Conservation (phyloP, 1,140 invertebrate genomes). For the Archivesica marissinica region DNA sequence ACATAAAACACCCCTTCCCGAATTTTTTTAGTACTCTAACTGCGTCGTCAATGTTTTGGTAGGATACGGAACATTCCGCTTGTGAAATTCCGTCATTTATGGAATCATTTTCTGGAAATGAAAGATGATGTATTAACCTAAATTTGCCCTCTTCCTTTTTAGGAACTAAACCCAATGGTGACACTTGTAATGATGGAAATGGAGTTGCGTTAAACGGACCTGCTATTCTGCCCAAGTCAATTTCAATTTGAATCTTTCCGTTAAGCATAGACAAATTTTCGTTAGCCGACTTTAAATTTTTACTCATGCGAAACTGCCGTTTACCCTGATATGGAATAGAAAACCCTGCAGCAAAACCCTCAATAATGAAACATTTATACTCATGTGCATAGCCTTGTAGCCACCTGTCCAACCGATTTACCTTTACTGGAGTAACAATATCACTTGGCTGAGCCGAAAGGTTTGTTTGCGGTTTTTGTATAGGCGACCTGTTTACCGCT, state of each 20-base stretch:
- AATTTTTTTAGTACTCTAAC: background rate
- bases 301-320: background rate
- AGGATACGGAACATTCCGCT: background rate
- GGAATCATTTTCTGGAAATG: constrained; percentile 32
- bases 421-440: background rate
- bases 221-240: constrained; percentile 1
- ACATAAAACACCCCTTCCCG: constrained; percentile 11
- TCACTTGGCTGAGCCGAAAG: background rate
- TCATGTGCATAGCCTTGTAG: background rate
- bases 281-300: constrained; percentile 43
- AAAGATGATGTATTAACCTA: constrained; percentile 62
- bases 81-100: background rate
- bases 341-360: constrained; percentile 53
- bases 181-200: constrained; percentile 32
- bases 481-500: too few relatives aligned
- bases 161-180: constrained; percentile 46
- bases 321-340: constrained; percentile 18
- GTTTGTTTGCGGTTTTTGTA: too few relatives aligned
- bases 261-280: background rate
- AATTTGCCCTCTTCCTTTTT: constrained; percentile 40
- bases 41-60: background rate
- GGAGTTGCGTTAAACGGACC: constrained; percentile 35
- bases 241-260: constrained; percentile 21
- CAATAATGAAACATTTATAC: background rate
- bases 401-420: background rate